These are phyloP conservation scores for Aethes cnicana DNA, from an alignment of 2,888 invertebrate genomes.

Conservation along the genomic window DNA sequence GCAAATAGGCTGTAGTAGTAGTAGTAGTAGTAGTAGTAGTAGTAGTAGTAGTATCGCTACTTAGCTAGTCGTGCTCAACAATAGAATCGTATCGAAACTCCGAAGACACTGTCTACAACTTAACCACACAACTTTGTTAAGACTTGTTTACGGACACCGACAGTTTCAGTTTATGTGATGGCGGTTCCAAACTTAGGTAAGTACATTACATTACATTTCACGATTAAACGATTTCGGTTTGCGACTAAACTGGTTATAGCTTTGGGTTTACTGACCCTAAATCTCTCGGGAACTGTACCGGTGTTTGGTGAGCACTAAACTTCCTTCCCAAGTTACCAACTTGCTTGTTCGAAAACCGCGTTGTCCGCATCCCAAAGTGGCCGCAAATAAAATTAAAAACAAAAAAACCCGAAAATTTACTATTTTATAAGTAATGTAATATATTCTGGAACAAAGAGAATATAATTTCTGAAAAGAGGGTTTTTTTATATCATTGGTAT, in stretches of 20 bases:
- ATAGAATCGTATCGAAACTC: slow-evolving; percentile 60
- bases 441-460: no score
- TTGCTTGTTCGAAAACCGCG: slow-evolving; percentile 1
- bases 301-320: slow-evolving; percentile 20
- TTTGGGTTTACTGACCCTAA: slow-evolving; percentile 43
- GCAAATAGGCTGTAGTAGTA: no score
- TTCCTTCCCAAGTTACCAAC: not conserved
- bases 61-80: slow-evolving; percentile 57
- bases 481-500: no score
- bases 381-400: no score
- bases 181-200: slow-evolving; percentile 57
- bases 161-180: slow-evolving; percentile 69
- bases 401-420: no score
- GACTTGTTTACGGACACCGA: slow-evolving; percentile 71
- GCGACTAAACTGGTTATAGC: slow-evolving; percentile 48
- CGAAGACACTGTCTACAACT: slow-evolving; percentile 61
- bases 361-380: no score
- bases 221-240: slow-evolving; percentile 59
- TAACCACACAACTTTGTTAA: slow-evolving; percentile 74
- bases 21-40: no score
- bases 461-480: no score
- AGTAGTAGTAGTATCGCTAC: no score
- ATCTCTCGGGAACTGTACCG: slow-evolving; percentile 12
- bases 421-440: no score
- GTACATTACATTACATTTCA: slow-evolving; percentile 49